These are phyloP conservation scores for Choloepus didactylus DNA, from an alignment of 2,797 vertebrate genomes.

Conservation along the genomic window DNA sequence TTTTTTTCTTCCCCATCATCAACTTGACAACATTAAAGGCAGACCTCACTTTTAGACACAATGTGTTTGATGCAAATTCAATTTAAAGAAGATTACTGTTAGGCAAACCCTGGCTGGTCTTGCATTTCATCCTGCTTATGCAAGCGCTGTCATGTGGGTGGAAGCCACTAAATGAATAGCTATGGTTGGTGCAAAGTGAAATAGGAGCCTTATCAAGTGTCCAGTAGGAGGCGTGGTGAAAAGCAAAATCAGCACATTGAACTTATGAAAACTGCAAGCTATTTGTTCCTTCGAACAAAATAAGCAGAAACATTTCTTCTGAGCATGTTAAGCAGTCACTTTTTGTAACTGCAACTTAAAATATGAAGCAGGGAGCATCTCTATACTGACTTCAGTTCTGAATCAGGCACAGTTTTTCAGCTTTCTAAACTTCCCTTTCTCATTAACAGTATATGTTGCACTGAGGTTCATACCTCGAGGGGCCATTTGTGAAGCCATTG, in stretches of 20 bases:
- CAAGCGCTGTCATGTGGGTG: not conserved
- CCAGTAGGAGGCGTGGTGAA: constrained; percentile 11
- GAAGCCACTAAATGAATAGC: not conserved
- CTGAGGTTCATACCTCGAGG: not conserved
- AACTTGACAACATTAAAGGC: constrained; percentile 67
- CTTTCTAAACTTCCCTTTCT: not conserved
- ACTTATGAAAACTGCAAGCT: constrained; percentile 52
- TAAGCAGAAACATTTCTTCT: constrained; percentile 42
- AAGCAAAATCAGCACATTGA: not conserved
- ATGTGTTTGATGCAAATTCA: not conserved
- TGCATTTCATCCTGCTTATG: constrained; percentile 46
- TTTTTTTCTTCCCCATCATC: constrained; percentile 42
- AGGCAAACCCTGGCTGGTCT: not conserved
- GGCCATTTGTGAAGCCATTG: not conserved
- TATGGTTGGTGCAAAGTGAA: constrained; percentile 51
- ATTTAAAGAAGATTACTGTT: constrained; percentile 16
- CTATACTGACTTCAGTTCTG: not conserved
- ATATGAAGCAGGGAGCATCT: not conserved
- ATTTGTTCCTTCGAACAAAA: not conserved
- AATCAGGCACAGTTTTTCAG: not conserved
- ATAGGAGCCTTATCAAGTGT: constrained; percentile 34
- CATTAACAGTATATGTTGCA: not conserved
- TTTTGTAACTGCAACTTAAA: constrained; percentile 15
- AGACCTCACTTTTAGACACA: constrained; percentile 43
- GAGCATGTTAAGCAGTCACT: not conserved